Percentiles rank a stretch among this genome's conserved stretches.
Conservation (phyloP, 2,113 vertebrate genomes). For the Callithrix jacchus region DNA sequence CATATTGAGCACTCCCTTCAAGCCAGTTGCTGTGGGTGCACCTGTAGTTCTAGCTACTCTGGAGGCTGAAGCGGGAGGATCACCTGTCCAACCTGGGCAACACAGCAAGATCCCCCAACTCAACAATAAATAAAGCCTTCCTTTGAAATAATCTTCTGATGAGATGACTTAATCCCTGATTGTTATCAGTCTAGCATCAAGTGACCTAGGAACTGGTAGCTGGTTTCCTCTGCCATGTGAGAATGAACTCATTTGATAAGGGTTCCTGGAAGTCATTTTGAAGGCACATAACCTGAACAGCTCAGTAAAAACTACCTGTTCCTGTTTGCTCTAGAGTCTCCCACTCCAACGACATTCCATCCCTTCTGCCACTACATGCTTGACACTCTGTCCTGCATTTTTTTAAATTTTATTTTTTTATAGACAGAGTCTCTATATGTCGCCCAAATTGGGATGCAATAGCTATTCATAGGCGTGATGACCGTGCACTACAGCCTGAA, state of each 20-base stretch:
- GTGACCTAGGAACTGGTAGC: background rate
- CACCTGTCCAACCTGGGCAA: background rate
- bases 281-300: background rate
- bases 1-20: background rate
- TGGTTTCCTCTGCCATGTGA: background rate
- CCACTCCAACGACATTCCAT: background rate
- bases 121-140: background rate
- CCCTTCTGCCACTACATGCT: background rate
- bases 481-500: background rate
- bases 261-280: background rate
- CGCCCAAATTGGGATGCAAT: background rate
- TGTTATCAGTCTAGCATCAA: background rate
- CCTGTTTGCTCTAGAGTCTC: background rate
- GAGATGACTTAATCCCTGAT: background rate
- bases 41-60: background rate
- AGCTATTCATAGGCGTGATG: no score
- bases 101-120: background rate
- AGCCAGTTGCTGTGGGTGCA: background rate
- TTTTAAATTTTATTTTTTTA: background rate
- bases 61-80: background rate
- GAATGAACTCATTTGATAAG: background rate
- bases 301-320: background rate
- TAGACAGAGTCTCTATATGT: background rate
- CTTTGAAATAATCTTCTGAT: background rate
- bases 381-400: background rate